Evolutionary conservation across 2,888 invertebrate genomes (phyloP), one percentile per base, ranked within the genome.

Genomic region (Xestia rhomboidea): DNA sequence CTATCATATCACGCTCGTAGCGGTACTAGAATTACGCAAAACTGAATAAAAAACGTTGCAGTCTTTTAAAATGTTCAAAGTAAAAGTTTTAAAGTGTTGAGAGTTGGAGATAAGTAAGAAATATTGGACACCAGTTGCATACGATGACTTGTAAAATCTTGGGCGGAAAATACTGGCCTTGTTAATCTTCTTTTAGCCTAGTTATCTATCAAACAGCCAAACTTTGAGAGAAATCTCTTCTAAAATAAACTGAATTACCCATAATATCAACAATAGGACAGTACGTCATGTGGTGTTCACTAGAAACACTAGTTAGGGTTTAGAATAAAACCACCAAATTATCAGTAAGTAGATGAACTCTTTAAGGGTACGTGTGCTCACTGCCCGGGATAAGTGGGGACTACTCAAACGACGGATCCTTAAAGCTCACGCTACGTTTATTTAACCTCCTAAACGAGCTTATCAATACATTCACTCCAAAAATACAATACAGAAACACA

Each of bases 401-500:
- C n/a, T n/a, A n/a, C n/a, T n/a, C n/a, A n/a, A n/a, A n/a, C n/a
- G n/a, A n/a, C n/a, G n/a, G n/a, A n/a, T n/a, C n/a, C n/a, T n/a
- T n/a, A n/a, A n/a, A n/a, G n/a, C n/a, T n/a, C n/a, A n/a, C n/a
- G n/a, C n/a, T n/a, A n/a, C n/a, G n/a, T n/a, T n/a, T n/a, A n/a
- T n/a, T 27, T 15, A 57, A 27, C 30, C 60, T 62, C 18, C 21
- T 62, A 5, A 62, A 18, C 2, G 2, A 66, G 21, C 15, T 46
- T 13, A 46, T 62, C 51, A 60, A 73, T 51, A 66, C 11, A 21
- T 49, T 30, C 27, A n/a, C n/a, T 21, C 2, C 6, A 27, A 44
- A 76, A 46, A 67, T 71, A 49, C 30, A 60, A 77, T 11, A 77
- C 18, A 57, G 49, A 77, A 46, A 49, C 24, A 68, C 38, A 46